A percentile compares a stretch with the other conserved stretches of the same genome.
Evolutionary conservation across 2,113 vertebrate genomes (phyloP).

Genomic region (Clarias macrocephalus): DNA sequence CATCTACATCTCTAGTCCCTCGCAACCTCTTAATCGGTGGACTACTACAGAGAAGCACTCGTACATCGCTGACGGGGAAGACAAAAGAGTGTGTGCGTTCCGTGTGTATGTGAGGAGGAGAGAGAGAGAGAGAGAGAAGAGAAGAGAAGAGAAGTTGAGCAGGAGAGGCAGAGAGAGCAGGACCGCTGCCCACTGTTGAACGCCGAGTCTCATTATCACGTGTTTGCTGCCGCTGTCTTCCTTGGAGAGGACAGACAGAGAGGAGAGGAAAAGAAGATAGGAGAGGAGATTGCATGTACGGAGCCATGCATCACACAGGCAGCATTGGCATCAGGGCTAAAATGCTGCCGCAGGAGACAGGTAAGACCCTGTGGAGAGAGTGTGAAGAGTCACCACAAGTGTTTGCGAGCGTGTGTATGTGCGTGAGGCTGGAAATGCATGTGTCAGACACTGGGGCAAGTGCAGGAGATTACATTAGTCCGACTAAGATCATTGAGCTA

Average conservation of each 20-base stretch:
- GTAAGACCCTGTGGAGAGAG: slow-evolving; percentile 74
- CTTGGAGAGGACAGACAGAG: slow-evolving; percentile 74
- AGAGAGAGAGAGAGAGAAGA: slow-evolving; percentile 14
- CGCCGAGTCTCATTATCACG: slow-evolving; percentile 24
- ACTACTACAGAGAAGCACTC: slow-evolving; percentile 47
- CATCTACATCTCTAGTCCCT: slow-evolving; percentile 22
- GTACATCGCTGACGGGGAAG: slow-evolving; percentile 16
- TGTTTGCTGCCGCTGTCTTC: slow-evolving; percentile 30
- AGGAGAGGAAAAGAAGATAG: slow-evolving; percentile 73
- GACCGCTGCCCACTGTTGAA: slow-evolving; percentile 25
- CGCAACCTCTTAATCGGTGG: slow-evolving; percentile 37
- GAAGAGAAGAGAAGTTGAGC: slow-evolving; percentile 33
- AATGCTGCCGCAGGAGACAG: slow-evolving; percentile 93
- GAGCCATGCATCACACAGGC: slow-evolving; percentile 91
- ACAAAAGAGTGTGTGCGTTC: slow-evolving; percentile 31
- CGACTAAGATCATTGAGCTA: neutral
- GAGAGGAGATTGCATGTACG: slow-evolving; percentile 73
- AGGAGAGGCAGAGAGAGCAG: slow-evolving; percentile 29
- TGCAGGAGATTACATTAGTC: slow-evolving; percentile 8
- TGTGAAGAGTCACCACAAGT: slow-evolving; percentile 29
- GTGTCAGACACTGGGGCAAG: neutral
- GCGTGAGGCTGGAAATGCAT: slow-evolving; percentile 10
- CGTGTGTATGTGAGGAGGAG: neutral
- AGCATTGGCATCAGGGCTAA: slow-evolving; percentile 84
- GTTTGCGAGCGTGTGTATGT: slow-evolving; percentile 17